Base-by-base conservation (phyloP, 2,888 invertebrate species). In the Himalopsyche kuldschensis region DNA sequence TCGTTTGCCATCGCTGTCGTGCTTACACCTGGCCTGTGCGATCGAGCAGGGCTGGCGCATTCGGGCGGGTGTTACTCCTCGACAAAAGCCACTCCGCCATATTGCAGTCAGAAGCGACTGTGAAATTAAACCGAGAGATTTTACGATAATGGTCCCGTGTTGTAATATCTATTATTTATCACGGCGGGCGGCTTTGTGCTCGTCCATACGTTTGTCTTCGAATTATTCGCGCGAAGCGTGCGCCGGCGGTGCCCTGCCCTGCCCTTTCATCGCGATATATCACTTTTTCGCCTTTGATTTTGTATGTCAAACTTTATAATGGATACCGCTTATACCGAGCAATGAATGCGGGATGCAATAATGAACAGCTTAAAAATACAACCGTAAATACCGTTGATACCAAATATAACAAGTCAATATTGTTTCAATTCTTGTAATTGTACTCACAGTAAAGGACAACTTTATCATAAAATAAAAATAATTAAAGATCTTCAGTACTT, bases 61-160 rank as follows among this genome's bases (percentile, higher is more conserved):
- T 48, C 79, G 79, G 81, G 81, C 81, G 81, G 81, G 81, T 81
- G 81, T 31, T 30, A 32, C 80, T 47, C 15, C 63, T 15, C 55
- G 20, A 55, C 55, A 55, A 55, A 55, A 55, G 55, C 55, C 41
- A 41, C 41, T 32, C 76, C 80, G 83, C 80, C 80, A 80, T 80
- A 80, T 80, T 80, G 80, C 80, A 80, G 80, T 80, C 80, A 47
- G 30, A 48, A 79, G 41, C 30, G 63, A 35, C 55, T 69, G 35
- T 63, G 63, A 80, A 83, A 83, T 83, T 83, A 83, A 83, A 79
- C 83, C 76, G 75, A 32, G 75, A 83, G 83, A 83, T 83, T 83
- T 83, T 83, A 83, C 83, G 83, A 83, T 83, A 80, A 83, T 80
- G 76, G 79, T 48, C 75, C 46, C 75, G 32, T 46, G 76, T 83